A percentile compares a stretch with the other conserved stretches of the same genome.
These are phyloP conservation scores for Dryococelus australis DNA, from an alignment of 2,888 invertebrate genomes.

Conservation along the genomic window DNA sequence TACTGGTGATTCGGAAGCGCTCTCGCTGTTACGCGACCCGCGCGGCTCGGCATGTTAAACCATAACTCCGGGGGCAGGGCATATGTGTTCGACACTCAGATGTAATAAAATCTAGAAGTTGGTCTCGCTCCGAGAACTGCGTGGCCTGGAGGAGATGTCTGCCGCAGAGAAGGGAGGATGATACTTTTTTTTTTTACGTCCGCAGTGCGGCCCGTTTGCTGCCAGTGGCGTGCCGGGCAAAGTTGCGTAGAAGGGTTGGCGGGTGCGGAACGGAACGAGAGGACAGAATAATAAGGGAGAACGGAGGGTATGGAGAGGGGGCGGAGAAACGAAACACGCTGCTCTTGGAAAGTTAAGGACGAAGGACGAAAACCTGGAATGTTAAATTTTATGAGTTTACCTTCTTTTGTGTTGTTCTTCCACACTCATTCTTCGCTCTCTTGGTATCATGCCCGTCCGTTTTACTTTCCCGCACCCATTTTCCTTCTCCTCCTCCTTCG, in stretches of 20 bases:
- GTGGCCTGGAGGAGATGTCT: neutral
- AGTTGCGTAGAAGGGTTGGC: too few species aligned
- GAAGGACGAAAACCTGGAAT: too few species aligned
- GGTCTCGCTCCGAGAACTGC: neutral
- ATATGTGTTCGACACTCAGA: neutral
- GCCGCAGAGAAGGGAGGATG: neutral
- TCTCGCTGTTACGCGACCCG: too few species aligned
- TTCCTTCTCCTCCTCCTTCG: conserved; percentile 5
- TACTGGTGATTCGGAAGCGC: too few species aligned
- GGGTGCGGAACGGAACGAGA: neutral
- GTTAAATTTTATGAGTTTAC: conserved; percentile 11
- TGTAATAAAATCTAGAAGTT: neutral
- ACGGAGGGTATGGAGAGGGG: neutral
- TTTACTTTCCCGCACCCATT: neutral
- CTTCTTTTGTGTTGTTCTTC: neutral
- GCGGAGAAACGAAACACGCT: neutral
- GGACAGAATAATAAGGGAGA: neutral
- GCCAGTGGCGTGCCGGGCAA: neutral
- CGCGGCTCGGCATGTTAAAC: too few species aligned
- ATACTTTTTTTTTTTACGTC: neutral
- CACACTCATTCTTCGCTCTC: neutral
- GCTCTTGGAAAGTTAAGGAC: neutral
- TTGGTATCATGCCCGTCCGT: neutral
- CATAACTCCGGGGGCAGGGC: too few species aligned
- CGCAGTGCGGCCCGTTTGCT: neutral